Percentiles rank a stretch among this genome's conserved stretches.
These are phyloP conservation scores for Campylomormyrus tamandua DNA, from an alignment of 2,113 vertebrate genomes.

Conservation along the genomic window DNA sequence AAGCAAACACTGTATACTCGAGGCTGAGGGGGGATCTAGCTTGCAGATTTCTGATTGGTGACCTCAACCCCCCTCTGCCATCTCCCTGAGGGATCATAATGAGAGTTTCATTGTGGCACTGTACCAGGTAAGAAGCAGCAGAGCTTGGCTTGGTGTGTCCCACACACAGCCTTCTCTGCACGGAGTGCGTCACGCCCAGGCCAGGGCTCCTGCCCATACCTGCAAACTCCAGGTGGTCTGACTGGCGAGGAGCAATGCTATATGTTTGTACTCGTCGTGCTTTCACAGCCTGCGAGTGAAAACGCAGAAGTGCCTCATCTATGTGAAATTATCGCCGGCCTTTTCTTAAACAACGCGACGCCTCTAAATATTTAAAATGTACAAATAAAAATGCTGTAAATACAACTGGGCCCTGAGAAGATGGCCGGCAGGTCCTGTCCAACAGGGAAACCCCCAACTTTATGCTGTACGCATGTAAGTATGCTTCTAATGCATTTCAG, in stretches of 20 bases:
- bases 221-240: not conserved
- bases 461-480: not conserved
- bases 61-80: not conserved
- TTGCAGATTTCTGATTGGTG: not conserved
- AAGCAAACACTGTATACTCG: not conserved
- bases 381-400: not conserved
- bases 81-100: not conserved
- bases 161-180: not conserved
- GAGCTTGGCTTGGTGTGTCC: not conserved
- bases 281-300: not conserved
- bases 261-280: not conserved
- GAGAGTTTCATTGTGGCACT: not conserved
- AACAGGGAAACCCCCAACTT: not conserved
- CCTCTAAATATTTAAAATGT: not conserved
- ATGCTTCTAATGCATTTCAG: not conserved
- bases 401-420: not conserved
- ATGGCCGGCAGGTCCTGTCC: not conserved
- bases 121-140: not conserved
- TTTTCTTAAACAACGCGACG: not conserved
- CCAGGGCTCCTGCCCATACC: not conserved
- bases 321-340: not conserved
- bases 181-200: not conserved
- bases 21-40: not conserved
- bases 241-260: not conserved
- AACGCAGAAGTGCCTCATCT: constrained; percentile 14